phyloP scores from a whole-genome alignment of 2,888 invertebrate genomes.

The Galerucella pusilla region DNA sequence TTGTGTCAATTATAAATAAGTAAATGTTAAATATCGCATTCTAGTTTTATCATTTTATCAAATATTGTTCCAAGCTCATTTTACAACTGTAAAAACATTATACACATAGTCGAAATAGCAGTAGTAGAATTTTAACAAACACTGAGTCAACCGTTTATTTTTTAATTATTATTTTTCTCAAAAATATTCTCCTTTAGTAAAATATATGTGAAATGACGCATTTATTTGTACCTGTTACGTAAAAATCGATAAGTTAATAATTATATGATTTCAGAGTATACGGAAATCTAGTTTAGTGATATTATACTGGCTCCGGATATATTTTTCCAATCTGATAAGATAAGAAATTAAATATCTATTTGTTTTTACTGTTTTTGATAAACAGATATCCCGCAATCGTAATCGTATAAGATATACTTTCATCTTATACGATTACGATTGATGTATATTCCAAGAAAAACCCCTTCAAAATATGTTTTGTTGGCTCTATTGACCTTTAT shows the following conservation, averaged over 20 bases:
- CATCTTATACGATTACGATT: too few species aligned
- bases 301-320: constrained; percentile 3
- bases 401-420: too few species aligned
- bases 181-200: neutral
- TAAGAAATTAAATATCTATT: neutral
- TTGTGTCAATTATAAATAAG: too few species aligned
- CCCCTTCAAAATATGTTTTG: too few species aligned
- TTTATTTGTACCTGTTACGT: neutral
- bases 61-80: neutral
- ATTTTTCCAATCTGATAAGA: constrained; percentile 3
- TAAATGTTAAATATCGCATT: too few species aligned
- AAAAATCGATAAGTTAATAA: constrained; percentile 6
- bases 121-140: neutral
- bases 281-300: neutral
- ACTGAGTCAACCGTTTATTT: neutral
- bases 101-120: neutral
- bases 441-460: too few species aligned
- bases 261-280: neutral
- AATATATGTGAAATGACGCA: neutral
- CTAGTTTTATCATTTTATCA: neutral
- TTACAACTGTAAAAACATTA: neutral
- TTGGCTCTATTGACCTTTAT: too few species aligned
- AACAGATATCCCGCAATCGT: too few species aligned
- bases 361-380: neutral
- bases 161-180: neutral